Base-by-base conservation (phyloP, 1,140 invertebrate genomes). In the Procambarus virginalis region DNA sequence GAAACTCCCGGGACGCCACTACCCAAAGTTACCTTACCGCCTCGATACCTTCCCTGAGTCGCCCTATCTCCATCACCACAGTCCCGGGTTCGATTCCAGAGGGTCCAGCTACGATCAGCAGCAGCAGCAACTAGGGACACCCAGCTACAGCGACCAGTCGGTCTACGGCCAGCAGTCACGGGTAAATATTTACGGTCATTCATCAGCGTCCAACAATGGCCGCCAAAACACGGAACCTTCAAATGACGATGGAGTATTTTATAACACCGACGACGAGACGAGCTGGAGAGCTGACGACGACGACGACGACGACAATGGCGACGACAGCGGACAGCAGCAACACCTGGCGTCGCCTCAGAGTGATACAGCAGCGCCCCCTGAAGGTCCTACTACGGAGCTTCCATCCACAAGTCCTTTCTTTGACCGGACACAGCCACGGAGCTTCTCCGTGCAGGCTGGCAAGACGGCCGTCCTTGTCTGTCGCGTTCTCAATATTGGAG, bases 1-100 rank as follows among this genome's bases (percentile, higher is more conserved):
- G 3, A 87, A 87, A 60, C 51, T 87, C 14, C 86, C 86, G 9
- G 86, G 86, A 46, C 14, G 86, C 45, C 86, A 87, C 77, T 87
- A 87, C 86, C 86, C 86, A 0, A 87, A 87, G 78, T 64, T 87
- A 6, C 86, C 86, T 2, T 87, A 87, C 86, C 46, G n/a, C 14
- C 45, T 64, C 4, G 46, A 81, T 48, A 8, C 48, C 17, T 48
- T 51, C 45, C 51, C 46, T 2, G 49, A 70, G 6, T 55, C 51
- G 2, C 55, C 45, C 14, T 76, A 80, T 22, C 58, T 55, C 8
- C 49, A 80, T 64, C 0, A 9, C 68, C n/a, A n/a, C 4, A n/a
- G 34, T n/a, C 20, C 68, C 4, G 68, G 68, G 8, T 8, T 55
- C 51, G 34, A 34, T 1, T 34, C 34, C 34, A 34, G 34, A 34